Conservation (phyloP, 2,113 vertebrate genomes). For the Zapornia atra region DNA sequence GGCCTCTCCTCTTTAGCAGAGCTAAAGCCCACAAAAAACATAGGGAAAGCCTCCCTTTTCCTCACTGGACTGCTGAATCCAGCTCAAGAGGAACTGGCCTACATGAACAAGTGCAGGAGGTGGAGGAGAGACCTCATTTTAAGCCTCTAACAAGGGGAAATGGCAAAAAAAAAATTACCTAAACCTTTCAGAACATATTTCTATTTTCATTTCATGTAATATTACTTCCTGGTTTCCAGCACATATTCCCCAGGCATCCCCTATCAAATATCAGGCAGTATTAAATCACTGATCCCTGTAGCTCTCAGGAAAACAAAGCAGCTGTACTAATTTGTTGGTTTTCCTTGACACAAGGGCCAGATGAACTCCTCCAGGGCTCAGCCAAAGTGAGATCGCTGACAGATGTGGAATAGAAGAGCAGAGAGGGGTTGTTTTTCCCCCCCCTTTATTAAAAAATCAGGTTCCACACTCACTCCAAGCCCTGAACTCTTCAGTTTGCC, state of each 20-base stretch:
- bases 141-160: slow-evolving; percentile 65
- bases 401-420: slow-evolving; percentile 52
- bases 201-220: slow-evolving; percentile 74
- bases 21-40: background rate
- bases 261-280: slow-evolving; percentile 73
- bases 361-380: slow-evolving; percentile 58
- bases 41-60: background rate
- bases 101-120: slow-evolving; percentile 18
- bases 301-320: slow-evolving; percentile 74
- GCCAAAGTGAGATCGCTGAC: slow-evolving; percentile 67
- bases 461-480: background rate
- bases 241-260: slow-evolving; percentile 52
- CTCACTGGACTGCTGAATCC: background rate
- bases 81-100: background rate
- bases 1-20: background rate
- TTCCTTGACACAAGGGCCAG: slow-evolving; percentile 65
- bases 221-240: slow-evolving; percentile 72
- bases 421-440: background rate
- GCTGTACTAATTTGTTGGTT: slow-evolving; percentile 73
- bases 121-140: slow-evolving; percentile 26
- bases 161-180: slow-evolving; percentile 59
- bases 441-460: slow-evolving; percentile 52
- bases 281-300: slow-evolving; percentile 67
- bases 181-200: slow-evolving; percentile 75
- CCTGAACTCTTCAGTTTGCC: background rate